Percentiles rank a stretch among this genome's conserved stretches.
These are phyloP conservation scores for Heliocidaris erythrogramma DNA, from an alignment of 35 echinoderm and acorn worm genomes.

Conservation along the genomic window DNA sequence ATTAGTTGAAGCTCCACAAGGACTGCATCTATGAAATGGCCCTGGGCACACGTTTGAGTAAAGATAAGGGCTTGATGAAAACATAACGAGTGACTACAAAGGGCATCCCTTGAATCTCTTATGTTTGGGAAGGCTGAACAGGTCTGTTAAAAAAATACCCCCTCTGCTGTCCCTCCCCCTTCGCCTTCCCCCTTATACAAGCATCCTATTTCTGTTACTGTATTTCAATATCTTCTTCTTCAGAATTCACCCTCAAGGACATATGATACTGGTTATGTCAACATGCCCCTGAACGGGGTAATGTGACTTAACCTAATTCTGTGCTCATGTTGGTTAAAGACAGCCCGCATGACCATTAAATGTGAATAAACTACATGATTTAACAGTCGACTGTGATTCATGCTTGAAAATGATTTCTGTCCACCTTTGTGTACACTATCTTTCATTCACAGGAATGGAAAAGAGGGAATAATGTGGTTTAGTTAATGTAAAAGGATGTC, in stretches of 20 bases:
- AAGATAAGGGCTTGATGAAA: not conserved
- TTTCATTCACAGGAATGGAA: not conserved
- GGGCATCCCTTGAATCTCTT: not conserved
- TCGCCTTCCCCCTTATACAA: too few relatives aligned
- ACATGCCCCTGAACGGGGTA: not conserved
- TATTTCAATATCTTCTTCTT: not conserved
- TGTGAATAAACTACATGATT: not conserved
- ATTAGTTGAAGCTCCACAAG: constrained; percentile 1
- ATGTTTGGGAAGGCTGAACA: not conserved
- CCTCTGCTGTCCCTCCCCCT: too few relatives aligned
- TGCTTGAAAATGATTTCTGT: not conserved
- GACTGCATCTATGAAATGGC: not conserved
- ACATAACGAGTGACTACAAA: constrained; percentile 6
- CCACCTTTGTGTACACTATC: not conserved
- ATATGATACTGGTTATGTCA: constrained; percentile 10
- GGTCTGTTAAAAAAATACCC: not conserved
- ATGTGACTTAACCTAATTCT: not conserved
- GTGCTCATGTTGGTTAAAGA: not conserved
- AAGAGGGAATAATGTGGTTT: not conserved
- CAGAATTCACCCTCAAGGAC: not conserved
- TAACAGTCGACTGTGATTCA: not conserved
- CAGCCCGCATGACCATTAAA: not conserved
- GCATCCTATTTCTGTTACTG: not conserved
- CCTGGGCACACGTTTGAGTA: not conserved
- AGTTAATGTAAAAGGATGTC: too few relatives aligned